Base-by-base conservation (phyloP, 2,797 vertebrate species). In the Sandelia bainsii region DNA sequence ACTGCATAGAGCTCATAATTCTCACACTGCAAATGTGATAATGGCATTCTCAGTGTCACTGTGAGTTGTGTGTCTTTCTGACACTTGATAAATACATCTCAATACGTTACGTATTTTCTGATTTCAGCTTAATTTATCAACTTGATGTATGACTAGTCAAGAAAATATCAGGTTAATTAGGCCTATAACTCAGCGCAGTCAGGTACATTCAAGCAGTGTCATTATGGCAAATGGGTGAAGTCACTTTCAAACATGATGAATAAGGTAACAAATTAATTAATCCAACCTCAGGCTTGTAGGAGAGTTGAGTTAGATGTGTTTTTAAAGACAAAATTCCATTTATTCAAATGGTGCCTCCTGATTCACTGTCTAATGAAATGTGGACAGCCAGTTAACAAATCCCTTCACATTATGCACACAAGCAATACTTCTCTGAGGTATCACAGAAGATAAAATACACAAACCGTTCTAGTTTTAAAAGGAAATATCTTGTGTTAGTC, bases 11-110 rank as follows among this genome's bases (percentile, higher is more conserved):
- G 25, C 61, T 78, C 69, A 32, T 75, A 66, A 70, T 44, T 72
- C 50, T 57, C 29, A 22, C 46, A 8, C 27, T 53, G 9, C 11
- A 27, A 72, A 60, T 67, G 68, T 1, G 51, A 50, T 74, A 46
- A 63, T 77, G 53, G 60, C 62, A 59, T 22, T 79, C 40, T 57
- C 50, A 1, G n/a, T 27, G 8, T 56, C 39, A 3, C 14, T 60
- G 54, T 65, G 82, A 75, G 62, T 68, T 74, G 69, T 70, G 66
- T 16, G 25, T 56, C 42, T 69, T 54, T n/a, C 51, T 51, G 58
- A 79, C 80, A 69, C 48, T 69, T 72, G 48, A 66, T 44, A 58
- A 62, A 77, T 39, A 34, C 27, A 57, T n/a, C 27, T 56, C 4
- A 17, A 4, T 59, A 37, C 19, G 14, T 60, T 1, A 1, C 6